phyloP scores from a whole-genome alignment of 2,888 invertebrate genomes.

The Didymodactylos carnosus region DNA sequence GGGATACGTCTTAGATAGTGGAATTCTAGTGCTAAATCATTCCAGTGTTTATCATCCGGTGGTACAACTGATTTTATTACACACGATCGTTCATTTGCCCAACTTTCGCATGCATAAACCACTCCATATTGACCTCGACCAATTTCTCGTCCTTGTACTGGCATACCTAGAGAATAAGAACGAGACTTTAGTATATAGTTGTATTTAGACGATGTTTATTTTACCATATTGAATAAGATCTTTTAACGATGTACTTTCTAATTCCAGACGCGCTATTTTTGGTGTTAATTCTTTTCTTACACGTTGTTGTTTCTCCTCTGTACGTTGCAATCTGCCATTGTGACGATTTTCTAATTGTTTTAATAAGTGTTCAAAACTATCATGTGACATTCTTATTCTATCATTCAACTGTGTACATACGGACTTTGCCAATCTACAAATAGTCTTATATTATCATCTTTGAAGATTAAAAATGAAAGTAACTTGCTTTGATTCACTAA shows the following conservation, averaged over 20 bases:
- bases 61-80: constrained; percentile 71
- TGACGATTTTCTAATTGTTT: constrained; percentile 48
- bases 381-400: constrained; percentile 53
- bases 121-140: constrained; percentile 69
- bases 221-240: constrained; percentile 58
- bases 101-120: constrained; percentile 56
- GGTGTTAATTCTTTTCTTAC: constrained; percentile 53
- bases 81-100: constrained; percentile 51
- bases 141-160: constrained; percentile 38
- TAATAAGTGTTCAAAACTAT: constrained; percentile 53
- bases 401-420: constrained; percentile 57
- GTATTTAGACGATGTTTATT: no score
- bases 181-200: no score
- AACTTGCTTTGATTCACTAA: constrained; percentile 41
- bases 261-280: constrained; percentile 53
- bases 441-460: background rate
- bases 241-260: constrained; percentile 62
- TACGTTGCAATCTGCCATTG: constrained; percentile 51
- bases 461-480: background rate
- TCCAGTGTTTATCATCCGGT: constrained; percentile 68
- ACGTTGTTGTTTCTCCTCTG: constrained; percentile 50
- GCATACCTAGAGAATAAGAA: no score
- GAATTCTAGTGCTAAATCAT: constrained; percentile 71
- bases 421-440: constrained; percentile 47
- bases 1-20: constrained; percentile 46